Conservation (phyloP, 1,140 invertebrate genomes). For the Hycleus cichorii region DNA sequence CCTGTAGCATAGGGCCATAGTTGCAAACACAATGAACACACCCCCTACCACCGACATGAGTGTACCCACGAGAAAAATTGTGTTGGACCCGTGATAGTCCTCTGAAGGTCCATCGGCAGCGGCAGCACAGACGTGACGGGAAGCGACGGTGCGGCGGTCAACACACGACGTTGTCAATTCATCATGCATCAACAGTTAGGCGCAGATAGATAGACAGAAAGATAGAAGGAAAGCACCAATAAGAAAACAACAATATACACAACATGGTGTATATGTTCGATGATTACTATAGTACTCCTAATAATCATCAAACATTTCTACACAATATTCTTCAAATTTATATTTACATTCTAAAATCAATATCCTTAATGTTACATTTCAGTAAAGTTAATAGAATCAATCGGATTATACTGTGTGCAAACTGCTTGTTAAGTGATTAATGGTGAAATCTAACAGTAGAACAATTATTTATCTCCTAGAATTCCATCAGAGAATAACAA, state of each 20-base stretch:
- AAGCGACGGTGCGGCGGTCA: slow-evolving; percentile 19
- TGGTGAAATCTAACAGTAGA: no score
- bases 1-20: slow-evolving; percentile 98
- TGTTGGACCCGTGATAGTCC: slow-evolving; percentile 91
- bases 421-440: no score
- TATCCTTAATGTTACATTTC: no score
- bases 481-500: no score
- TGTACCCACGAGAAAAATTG: slow-evolving; percentile 92
- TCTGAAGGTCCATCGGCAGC: slow-evolving; percentile 50
- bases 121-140: slow-evolving; percentile 18
- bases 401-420: no score
- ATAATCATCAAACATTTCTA: no score
- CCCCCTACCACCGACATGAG: slow-evolving; percentile 97
- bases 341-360: no score
- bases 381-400: no score
- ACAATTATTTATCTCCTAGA: no score
- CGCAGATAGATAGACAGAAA: slow-evolving; percentile 32
- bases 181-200: slow-evolving; percentile 31
- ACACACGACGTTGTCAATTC: slow-evolving; percentile 14
- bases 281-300: no score
- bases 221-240: slow-evolving; percentile 40
- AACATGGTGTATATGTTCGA: no score
- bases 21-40: slow-evolving; percentile 96
- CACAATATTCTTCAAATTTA: no score
- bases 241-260: slow-evolving; percentile 37